phyloP scores from a whole-genome alignment of 2,797 vertebrate species.

The Esox masquinongy region DNA sequence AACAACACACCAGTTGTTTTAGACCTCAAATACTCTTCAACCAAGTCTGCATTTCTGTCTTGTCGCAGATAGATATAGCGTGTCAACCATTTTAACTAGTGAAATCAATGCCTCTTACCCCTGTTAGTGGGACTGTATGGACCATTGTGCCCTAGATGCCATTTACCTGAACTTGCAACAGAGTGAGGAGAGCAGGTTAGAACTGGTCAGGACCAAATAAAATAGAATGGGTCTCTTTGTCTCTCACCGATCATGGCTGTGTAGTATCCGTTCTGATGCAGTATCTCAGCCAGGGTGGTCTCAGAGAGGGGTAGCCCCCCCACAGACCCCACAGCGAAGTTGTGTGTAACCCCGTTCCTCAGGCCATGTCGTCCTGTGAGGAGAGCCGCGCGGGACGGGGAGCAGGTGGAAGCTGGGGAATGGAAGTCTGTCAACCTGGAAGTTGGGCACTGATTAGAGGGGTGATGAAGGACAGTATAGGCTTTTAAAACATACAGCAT shows the following conservation, averaged over 20 bases:
- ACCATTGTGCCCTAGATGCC: slow-evolving; percentile 93
- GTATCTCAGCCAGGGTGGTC: slow-evolving; percentile 85
- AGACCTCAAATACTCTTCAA: background rate
- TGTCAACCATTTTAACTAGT: background rate
- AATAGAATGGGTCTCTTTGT: background rate
- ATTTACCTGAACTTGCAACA: slow-evolving; percentile 80
- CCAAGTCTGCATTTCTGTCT: background rate
- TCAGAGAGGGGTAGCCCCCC: slow-evolving; percentile 91
- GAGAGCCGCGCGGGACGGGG: slow-evolving; percentile 90
- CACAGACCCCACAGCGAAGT: slow-evolving; percentile 84
- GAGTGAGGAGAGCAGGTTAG: slow-evolving; percentile 5
- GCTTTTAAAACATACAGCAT: background rate
- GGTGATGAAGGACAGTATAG: background rate
- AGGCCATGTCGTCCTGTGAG: slow-evolving; percentile 90
- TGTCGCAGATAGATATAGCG: background rate
- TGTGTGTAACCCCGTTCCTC: slow-evolving; percentile 91
- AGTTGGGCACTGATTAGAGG: background rate
- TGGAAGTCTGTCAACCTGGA: slow-evolving; percentile 93
- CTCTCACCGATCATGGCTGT: slow-evolving; percentile 85
- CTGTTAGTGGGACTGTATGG: slow-evolving; percentile 82
- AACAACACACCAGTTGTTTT: slow-evolving; percentile 14
- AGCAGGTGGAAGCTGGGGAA: slow-evolving; percentile 92
- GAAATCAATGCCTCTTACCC: slow-evolving; percentile 70
- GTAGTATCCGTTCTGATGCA: slow-evolving; percentile 82
- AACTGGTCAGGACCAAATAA: background rate